Conservation (phyloP, 2,797 vertebrate species). For the Eleutherodactylus coqui region DNA sequence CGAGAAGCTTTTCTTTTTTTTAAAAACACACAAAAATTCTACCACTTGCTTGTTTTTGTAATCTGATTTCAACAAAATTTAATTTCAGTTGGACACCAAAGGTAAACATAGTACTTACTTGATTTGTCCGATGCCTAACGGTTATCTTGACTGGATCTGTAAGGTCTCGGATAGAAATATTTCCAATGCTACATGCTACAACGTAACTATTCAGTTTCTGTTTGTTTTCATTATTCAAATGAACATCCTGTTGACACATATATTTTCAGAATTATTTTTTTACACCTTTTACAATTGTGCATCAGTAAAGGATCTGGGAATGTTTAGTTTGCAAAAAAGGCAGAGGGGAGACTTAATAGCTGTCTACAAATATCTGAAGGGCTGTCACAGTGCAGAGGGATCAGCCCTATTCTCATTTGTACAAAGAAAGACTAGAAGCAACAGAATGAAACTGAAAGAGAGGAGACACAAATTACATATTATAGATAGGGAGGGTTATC, state of each 20-base stretch:
- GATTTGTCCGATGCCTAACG: slow-evolving; percentile 81
- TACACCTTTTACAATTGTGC: background rate
- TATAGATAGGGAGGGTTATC: too few relatives aligned
- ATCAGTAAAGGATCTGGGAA: too few relatives aligned
- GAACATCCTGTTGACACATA: slow-evolving; percentile 70
- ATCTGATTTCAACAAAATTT: background rate
- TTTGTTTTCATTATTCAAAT: background rate
- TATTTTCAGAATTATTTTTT: background rate
- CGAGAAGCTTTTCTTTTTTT: background rate
- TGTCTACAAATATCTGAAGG: too few relatives aligned
- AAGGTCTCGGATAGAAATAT: slow-evolving; percentile 83
- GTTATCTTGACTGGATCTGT: slow-evolving; percentile 84
- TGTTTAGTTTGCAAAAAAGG: too few relatives aligned
- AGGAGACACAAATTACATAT: too few relatives aligned
- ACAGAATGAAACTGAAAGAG: too few relatives aligned
- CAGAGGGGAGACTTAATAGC: too few relatives aligned
- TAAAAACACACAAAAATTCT: background rate
- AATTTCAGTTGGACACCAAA: background rate
- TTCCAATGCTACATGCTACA: slow-evolving; percentile 93
- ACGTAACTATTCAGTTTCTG: slow-evolving; percentile 86
- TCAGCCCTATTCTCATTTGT: too few relatives aligned
- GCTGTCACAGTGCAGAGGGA: too few relatives aligned
- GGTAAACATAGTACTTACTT: slow-evolving; percentile 74
- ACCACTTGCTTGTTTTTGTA: background rate
- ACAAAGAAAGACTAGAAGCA: too few relatives aligned